phyloP scores from a whole-genome alignment of 2,888 invertebrate genomes.

The Lagria hirta region DNA sequence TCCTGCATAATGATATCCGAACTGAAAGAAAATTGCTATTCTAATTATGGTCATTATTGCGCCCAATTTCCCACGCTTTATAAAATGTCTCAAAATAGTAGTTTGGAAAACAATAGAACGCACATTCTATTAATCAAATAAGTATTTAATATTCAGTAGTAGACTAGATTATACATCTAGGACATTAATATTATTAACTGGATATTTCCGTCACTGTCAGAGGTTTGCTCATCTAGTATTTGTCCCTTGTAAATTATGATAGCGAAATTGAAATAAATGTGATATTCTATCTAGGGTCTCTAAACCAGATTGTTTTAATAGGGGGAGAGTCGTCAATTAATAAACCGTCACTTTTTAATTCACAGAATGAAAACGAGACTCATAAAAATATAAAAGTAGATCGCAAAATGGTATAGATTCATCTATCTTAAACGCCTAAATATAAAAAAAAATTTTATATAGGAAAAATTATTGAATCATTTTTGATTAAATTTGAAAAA shows the following conservation, averaged over 20 bases:
- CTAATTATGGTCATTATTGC: conserved; percentile 28
- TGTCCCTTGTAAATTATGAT: conserved; percentile 30
- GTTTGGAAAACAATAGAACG: no score
- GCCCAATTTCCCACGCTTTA: conserved; percentile 23
- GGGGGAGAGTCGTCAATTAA: conserved; percentile 30
- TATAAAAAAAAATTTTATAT: conserved; percentile 3
- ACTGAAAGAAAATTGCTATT: conserved; percentile 37
- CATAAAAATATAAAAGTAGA: no score
- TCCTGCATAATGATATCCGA: conserved; percentile 48
- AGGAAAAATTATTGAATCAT: conserved; percentile 6
- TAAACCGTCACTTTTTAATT: conserved; percentile 34
- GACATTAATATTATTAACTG: conserved; percentile 47
- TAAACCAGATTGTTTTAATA: conserved; percentile 29
- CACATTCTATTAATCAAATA: no score
- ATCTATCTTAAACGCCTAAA: conserved; percentile 3
- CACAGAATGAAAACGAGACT: conserved; percentile 21
- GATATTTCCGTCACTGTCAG: conserved; percentile 43
- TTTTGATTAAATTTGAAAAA: background rate
- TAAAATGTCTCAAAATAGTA: no score
- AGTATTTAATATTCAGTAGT: no score
- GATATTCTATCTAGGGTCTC: conserved; percentile 37
- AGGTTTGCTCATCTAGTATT: conserved; percentile 24
- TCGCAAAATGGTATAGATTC: background rate
- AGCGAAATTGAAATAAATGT: conserved; percentile 42
- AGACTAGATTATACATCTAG: conserved; percentile 38